phyloP scores from a whole-genome alignment of 1,140 invertebrate genomes.

The Caenorhabditis elegans region DNA sequence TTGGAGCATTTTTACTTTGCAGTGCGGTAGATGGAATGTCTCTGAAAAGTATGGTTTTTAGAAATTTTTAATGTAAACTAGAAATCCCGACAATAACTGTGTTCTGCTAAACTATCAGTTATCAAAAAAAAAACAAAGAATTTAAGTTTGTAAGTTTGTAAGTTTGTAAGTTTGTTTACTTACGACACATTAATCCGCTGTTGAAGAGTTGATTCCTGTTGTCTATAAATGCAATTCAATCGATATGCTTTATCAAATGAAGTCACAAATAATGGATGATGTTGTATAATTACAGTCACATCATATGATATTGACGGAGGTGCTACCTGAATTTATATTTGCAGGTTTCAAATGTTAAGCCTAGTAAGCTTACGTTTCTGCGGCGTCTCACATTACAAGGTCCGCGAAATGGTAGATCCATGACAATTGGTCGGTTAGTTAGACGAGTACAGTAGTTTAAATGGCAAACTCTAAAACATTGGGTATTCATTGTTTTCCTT shows the following conservation, averaged over 20 bases:
- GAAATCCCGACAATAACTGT: too few species aligned
- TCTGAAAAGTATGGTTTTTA: not conserved
- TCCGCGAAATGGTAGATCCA: constrained; percentile 26
- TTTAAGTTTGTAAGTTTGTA: too few species aligned
- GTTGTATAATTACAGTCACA: constrained; percentile 44
- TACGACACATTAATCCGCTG: constrained; percentile 43
- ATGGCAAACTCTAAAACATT: constrained; percentile 30
- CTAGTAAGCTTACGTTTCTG: constrained; percentile 26
- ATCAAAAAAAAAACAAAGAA: too few species aligned
- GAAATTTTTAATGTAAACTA: too few species aligned
- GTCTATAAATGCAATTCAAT: constrained; percentile 47
- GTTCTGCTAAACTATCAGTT: too few species aligned
- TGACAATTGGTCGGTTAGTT: constrained; percentile 27
- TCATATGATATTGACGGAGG: constrained; percentile 43
- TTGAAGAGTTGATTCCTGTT: constrained; percentile 36
- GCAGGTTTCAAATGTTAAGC: too few species aligned
- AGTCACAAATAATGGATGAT: constrained; percentile 47
- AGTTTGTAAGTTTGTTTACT: too few species aligned
- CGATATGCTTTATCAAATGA: constrained; percentile 48
- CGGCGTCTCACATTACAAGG: constrained; percentile 3
- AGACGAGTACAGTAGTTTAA: constrained; percentile 32
- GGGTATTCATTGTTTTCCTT: not conserved
- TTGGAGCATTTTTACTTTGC: constrained; percentile 34
- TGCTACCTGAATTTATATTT: constrained; percentile 45
- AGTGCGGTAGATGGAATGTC: constrained; percentile 23